These are phyloP conservation scores for Callocephalon fimbriatum DNA, from an alignment of 2,113 vertebrate species.

Conservation along the genomic window DNA sequence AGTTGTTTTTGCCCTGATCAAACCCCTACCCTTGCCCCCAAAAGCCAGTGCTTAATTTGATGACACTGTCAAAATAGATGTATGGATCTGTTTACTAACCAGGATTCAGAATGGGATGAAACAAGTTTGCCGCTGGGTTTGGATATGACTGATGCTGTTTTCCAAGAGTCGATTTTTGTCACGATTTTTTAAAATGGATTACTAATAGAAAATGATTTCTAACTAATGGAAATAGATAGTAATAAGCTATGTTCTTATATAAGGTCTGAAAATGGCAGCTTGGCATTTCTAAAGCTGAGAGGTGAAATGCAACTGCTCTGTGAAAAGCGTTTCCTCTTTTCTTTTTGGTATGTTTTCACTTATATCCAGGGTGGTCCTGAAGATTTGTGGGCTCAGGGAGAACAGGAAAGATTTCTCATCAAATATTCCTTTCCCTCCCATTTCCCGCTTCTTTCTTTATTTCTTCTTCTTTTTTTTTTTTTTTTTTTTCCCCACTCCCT, in stretches of 20 bases:
- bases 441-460: not conserved
- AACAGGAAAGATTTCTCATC: constrained; percentile 6
- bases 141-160: not conserved
- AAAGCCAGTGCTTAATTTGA: not conserved
- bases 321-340: constrained; percentile 44
- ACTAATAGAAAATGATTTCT: not conserved
- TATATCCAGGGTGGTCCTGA: constrained; percentile 54
- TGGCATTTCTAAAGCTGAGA: constrained; percentile 31
- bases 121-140: not conserved
- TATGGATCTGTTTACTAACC: constrained; percentile 55
- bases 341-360: constrained; percentile 42
- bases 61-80: constrained; percentile 4
- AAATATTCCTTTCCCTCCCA: not conserved
- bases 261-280: constrained; percentile 1
- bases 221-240: not conserved
- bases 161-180: not conserved
- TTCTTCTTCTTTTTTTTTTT: not conserved
- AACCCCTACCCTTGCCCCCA: fast-evolving
- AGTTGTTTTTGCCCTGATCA: not conserved
- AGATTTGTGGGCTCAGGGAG: constrained; percentile 9
- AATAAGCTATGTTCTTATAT: not conserved
- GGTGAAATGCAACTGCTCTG: constrained; percentile 5
- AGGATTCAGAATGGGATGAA: constrained; percentile 14
- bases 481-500: not conserved
- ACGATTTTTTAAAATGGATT: not conserved